These are phyloP conservation scores for Drosophila aldrichi DNA, from an alignment of 2,888 invertebrate species.

Conservation along the genomic window DNA sequence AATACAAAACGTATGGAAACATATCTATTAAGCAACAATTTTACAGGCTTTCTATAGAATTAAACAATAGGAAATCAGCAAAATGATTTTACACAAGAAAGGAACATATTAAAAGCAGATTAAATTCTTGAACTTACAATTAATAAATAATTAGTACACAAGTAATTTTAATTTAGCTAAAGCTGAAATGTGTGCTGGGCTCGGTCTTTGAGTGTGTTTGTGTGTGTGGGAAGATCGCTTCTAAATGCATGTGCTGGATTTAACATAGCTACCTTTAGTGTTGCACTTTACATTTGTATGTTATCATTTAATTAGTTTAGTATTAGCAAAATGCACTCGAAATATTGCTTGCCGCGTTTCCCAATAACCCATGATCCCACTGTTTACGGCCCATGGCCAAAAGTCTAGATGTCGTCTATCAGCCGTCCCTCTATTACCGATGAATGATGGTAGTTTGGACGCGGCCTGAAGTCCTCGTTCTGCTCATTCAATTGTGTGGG, in stretches of 20 bases:
- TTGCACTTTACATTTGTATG: slow-evolving; percentile 37
- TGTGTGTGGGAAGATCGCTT: slow-evolving; percentile 38
- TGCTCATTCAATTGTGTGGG: slow-evolving; percentile 96
- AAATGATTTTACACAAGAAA: slow-evolving; percentile 50
- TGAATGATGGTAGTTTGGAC: slow-evolving; percentile 97
- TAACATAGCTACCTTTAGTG: slow-evolving; percentile 44
- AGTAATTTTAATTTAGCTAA: slow-evolving; percentile 45
- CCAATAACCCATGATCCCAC: slow-evolving; percentile 28
- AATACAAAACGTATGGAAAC: slow-evolving; percentile 63
- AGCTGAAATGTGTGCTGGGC: slow-evolving; percentile 44
- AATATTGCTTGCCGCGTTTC: slow-evolving; percentile 65
- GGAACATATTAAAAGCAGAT: slow-evolving; percentile 58
- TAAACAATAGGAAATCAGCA: slow-evolving; percentile 30
- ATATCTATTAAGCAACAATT: slow-evolving; percentile 73
- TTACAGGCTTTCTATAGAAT: slow-evolving; percentile 50
- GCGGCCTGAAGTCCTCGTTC: slow-evolving; percentile 96
- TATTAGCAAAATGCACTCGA: slow-evolving; percentile 50
- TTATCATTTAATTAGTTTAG: slow-evolving; percentile 37
- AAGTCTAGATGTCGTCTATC: slow-evolving; percentile 80
- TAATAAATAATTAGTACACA: slow-evolving; percentile 42
- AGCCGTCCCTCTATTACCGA: slow-evolving; percentile 89
- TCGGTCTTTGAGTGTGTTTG: slow-evolving; percentile 19
- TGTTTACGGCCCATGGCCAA: slow-evolving; percentile 10
- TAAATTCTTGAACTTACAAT: slow-evolving; percentile 41
- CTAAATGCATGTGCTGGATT: slow-evolving; percentile 63